Conservation (phyloP, 2,888 invertebrate species). For the Odontomyia ornata region DNA sequence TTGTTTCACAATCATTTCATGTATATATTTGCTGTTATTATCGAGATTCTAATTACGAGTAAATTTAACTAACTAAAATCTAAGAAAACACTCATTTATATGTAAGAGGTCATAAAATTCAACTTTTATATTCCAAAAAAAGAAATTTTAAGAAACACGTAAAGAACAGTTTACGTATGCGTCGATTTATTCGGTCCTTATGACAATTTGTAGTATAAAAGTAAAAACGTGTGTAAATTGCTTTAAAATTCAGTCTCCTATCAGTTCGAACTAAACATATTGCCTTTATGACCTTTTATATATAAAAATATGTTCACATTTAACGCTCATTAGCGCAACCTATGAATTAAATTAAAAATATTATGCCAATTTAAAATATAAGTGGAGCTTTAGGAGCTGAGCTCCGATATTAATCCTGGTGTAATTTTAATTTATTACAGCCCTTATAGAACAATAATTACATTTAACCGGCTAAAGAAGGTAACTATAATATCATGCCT, state of each 20-base stretch:
- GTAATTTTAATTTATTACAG: neutral
- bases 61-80: slow-evolving; percentile 36
- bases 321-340: neutral
- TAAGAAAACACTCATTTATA: slow-evolving; percentile 13
- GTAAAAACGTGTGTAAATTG: neutral
- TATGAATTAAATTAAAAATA: neutral
- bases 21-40: neutral
- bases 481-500: slow-evolving; percentile 9
- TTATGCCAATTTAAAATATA: neutral
- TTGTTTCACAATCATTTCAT: slow-evolving; percentile 33
- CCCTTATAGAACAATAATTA: neutral
- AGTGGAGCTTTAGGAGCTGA: neutral
- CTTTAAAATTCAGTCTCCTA: slow-evolving; percentile 13
- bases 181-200: too few species aligned
- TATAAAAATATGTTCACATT: slow-evolving; percentile 4
- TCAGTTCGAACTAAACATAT: neutral
- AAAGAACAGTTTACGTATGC: too few species aligned
- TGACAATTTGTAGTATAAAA: neutral
- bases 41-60: neutral
- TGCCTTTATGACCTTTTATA: slow-evolving; percentile 20
- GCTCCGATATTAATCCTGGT: too few species aligned
- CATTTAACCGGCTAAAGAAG: neutral
- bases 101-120: slow-evolving; percentile 21
- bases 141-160: too few species aligned
- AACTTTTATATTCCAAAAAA: neutral